Evolutionary conservation across 2,888 invertebrate species (phyloP).

Genomic region (Melieria omissa): DNA sequence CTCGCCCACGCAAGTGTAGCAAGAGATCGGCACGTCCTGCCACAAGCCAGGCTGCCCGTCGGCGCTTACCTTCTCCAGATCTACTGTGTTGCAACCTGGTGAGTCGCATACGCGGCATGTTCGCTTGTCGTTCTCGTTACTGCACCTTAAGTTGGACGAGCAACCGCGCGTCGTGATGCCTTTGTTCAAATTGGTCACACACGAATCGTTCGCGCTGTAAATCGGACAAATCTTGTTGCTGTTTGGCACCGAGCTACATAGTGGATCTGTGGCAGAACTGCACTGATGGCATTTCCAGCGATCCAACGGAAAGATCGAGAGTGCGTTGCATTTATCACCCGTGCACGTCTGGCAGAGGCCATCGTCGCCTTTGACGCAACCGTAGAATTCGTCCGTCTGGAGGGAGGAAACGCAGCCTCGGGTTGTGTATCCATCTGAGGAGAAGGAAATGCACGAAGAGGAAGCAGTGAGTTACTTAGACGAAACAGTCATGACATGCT

Average conservation of each 20-base stretch:
- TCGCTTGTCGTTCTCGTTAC: slow-evolving; percentile 47
- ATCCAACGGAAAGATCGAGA: slow-evolving; percentile 52
- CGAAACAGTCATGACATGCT: background rate
- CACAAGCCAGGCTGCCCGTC: slow-evolving; percentile 59
- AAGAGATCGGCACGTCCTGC: slow-evolving; percentile 58
- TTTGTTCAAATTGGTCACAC: slow-evolving; percentile 51
- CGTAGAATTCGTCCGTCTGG: slow-evolving; percentile 47
- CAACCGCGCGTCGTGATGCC: slow-evolving; percentile 59
- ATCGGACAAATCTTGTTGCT: slow-evolving; percentile 54
- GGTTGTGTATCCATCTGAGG: slow-evolving; percentile 51
- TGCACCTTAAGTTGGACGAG: slow-evolving; percentile 52
- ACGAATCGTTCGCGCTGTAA: slow-evolving; percentile 51
- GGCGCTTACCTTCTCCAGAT: slow-evolving; percentile 47
- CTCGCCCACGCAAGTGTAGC: slow-evolving; percentile 50
- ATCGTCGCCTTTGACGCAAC: slow-evolving; percentile 50
- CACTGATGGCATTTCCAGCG: slow-evolving; percentile 59
- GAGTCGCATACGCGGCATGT: slow-evolving; percentile 54
- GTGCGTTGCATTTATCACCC: slow-evolving; percentile 54
- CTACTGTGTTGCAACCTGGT: slow-evolving; percentile 54
- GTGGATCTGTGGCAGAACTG: slow-evolving; percentile 47
- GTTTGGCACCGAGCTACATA: slow-evolving; percentile 51
- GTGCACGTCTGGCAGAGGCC: slow-evolving; percentile 52
- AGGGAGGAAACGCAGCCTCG: slow-evolving; percentile 57
- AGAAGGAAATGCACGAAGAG: background rate
- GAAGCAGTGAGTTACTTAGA: too few relatives aligned